Percentiles rank a stretch among this genome's conserved stretches.
These are phyloP conservation scores for Leptosomus discolor DNA, from an alignment of 2,113 vertebrate genomes.

Conservation along the genomic window DNA sequence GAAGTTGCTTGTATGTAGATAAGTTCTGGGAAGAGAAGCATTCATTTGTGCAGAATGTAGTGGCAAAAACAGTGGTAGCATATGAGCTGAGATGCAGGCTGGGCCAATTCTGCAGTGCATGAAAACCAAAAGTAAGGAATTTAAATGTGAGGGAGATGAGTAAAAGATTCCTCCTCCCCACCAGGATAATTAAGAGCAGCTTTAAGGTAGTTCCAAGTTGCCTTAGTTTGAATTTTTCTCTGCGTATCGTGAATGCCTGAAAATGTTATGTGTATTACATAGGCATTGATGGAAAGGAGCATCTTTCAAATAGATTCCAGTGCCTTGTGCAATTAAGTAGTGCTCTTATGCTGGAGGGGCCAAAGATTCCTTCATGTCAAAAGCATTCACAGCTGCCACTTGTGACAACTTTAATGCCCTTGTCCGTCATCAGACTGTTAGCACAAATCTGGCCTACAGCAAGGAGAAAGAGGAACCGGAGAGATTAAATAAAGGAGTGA, in stretches of 20 bases:
- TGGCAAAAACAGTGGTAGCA: not conserved
- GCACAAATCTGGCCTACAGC: not conserved
- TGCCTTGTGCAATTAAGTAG: not conserved
- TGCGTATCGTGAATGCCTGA: not conserved
- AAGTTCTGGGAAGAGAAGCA: not conserved
- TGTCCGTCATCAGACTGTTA: not conserved
- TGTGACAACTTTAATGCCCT: not conserved
- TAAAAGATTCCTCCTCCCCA: not conserved
- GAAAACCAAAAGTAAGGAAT: not conserved
- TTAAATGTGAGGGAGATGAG: not conserved
- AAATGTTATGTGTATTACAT: not conserved
- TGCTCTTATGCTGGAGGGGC: not conserved
- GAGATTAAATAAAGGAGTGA: not conserved
- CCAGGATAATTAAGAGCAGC: not conserved
- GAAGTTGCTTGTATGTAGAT: not conserved
- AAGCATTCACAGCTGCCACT: not conserved
- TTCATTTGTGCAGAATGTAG: not conserved
- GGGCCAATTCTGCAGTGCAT: not conserved
- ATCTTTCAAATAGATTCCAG: not conserved
- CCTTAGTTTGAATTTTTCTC: not conserved
- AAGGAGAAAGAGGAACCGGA: not conserved
- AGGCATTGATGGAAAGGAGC: not conserved
- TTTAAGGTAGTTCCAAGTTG: not conserved
- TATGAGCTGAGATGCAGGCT: not conserved
- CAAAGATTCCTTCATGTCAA: not conserved